Percentiles rank a stretch among this genome's conserved stretches.
Conservation (phyloP, 2,113 vertebrate species). For the Nycticryphes semicollaris region DNA sequence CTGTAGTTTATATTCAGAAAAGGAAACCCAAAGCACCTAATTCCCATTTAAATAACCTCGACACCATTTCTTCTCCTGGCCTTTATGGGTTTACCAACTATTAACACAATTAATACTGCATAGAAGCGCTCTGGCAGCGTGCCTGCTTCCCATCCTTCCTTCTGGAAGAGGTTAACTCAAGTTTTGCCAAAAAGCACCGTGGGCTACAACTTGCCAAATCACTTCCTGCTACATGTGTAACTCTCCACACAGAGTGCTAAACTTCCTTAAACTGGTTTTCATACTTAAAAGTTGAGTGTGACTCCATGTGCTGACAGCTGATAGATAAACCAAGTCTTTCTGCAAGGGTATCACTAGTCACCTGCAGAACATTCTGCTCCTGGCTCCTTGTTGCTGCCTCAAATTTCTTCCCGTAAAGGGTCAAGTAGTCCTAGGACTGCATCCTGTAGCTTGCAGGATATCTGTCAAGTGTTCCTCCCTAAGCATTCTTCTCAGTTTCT, state of each 20-base stretch:
- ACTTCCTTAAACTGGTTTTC: background rate
- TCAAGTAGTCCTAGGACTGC: background rate
- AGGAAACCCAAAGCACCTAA: background rate
- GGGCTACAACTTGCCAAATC: background rate
- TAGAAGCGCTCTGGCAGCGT: background rate
- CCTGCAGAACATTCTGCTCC: background rate
- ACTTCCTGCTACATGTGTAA: background rate
- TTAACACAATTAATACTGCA: background rate
- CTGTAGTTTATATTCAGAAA: background rate
- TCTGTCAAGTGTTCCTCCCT: background rate
- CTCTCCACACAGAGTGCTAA: fast-evolving
- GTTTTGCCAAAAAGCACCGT: background rate
- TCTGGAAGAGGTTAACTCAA: background rate
- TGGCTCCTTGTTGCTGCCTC: background rate
- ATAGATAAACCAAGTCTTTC: background rate
- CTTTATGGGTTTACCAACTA: background rate
- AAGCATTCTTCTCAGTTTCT: background rate
- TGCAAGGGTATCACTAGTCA: background rate
- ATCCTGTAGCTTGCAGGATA: background rate
- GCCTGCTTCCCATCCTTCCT: background rate
- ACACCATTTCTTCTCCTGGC: background rate
- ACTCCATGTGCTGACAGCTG: background rate
- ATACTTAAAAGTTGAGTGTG: background rate
- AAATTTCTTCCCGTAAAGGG: background rate
- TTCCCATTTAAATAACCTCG: background rate